Base-by-base conservation (phyloP, 1,140 invertebrate genomes). In the Drosophila willistoni region DNA sequence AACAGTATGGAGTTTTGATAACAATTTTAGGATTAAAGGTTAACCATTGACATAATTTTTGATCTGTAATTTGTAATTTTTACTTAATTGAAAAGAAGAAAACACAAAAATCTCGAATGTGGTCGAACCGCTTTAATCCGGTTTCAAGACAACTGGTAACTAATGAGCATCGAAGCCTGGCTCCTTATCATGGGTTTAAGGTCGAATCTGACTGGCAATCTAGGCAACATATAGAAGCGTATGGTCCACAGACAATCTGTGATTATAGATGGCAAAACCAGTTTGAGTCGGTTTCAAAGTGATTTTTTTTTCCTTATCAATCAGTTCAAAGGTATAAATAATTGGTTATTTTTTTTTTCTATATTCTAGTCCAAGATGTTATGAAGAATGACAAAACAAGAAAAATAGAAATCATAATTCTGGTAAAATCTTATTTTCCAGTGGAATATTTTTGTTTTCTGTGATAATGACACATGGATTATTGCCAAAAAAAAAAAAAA, bases 261-360 rank as follows among this genome's bases (percentile, higher is more conserved):
- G 73, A 68, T 70, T 44, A 69, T 67, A 70, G 67, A 57, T 56
- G 10, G 14, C 1, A n/a, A 25, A 89, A 78, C 84, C 77, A 55
- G 84, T 74, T 87, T 42, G 34, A 65, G 59, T 61, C 73, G 41
- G 83, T 78, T 80, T 22, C 1, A 59, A 56, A 89, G 75, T 82
- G 86, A 85, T 74, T 84, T 78, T 73, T 33, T 4, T 9, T 14
- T 22, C 13, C 73, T 87, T 84, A 89, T 87, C 84, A 81, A 59
- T 36, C 17, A n/a, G 83, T 87, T 89, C 84, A 87, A 89, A 87
- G 80, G 83, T 87, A 79, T 51, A 64, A 77, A 61, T 22, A 44
- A 73, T 47, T 36, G 29, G 34, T 42, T 85, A 54, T 73, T 62
- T 73, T 62, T 78, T 55, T n/a, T 79, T 55, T 73, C 51, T 54